Conservation (phyloP, 2,113 vertebrate species). For the Junco hyemalis region DNA sequence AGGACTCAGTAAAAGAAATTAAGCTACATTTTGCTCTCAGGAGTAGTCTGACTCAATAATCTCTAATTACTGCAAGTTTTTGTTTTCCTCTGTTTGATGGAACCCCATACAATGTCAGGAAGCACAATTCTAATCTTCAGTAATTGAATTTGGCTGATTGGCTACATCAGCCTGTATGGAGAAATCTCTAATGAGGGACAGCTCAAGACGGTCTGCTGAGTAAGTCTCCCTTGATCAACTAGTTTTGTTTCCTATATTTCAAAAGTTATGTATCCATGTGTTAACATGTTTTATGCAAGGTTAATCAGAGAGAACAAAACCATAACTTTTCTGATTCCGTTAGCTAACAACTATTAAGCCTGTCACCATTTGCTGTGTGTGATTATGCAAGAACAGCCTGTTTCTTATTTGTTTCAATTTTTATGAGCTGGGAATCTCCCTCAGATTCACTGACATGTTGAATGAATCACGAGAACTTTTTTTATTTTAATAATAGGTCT, state of each 20-base stretch:
- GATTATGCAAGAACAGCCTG: background rate
- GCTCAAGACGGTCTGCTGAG: background rate
- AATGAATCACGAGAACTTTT: conserved; percentile 23
- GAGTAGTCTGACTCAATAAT: background rate
- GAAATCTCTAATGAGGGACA: background rate
- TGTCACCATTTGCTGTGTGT: background rate
- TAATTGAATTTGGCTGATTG: background rate
- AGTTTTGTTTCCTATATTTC: background rate
- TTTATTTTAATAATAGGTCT: background rate
- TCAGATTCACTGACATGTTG: background rate
- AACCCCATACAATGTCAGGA: background rate
- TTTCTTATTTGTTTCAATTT: background rate
- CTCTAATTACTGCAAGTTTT: background rate
- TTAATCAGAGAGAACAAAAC: background rate
- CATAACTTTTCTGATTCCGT: background rate
- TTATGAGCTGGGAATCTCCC: conserved; percentile 8
- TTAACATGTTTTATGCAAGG: background rate
- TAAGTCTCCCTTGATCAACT: background rate
- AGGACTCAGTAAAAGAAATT: background rate
- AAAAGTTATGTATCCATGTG: background rate
- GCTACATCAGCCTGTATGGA: background rate
- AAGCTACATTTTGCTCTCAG: background rate
- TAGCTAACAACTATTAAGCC: background rate
- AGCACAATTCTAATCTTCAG: background rate
- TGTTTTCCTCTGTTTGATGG: background rate